phyloP scores from a whole-genome alignment of 2,113 vertebrate species.

The Atrichornis clamosus region DNA sequence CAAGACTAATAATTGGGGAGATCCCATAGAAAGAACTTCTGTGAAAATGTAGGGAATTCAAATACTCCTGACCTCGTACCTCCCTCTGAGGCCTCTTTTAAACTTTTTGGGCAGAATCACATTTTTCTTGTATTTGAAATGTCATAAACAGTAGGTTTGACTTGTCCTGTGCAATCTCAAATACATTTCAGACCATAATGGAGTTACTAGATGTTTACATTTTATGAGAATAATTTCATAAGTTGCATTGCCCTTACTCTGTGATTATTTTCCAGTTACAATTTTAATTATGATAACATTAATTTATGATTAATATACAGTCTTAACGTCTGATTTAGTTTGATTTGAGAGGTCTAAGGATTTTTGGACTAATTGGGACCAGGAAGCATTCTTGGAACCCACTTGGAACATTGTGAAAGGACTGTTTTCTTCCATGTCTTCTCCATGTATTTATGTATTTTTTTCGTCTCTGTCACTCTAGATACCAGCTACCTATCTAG shows the following conservation, averaged over 20 bases:
- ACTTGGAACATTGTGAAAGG: neutral
- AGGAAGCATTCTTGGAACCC: neutral
- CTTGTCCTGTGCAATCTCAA: neutral
- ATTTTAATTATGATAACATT: neutral
- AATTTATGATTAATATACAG: neutral
- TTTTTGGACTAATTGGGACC: neutral
- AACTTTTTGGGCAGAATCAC: neutral
- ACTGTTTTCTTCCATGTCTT: neutral
- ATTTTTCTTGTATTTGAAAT: neutral
- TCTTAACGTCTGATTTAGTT: neutral
- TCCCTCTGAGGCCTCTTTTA: neutral
- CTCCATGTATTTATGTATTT: neutral
- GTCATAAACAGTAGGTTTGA: neutral
- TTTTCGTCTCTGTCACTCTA: neutral
- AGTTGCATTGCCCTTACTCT: neutral
- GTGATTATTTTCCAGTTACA: neutral
- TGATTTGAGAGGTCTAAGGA: neutral
- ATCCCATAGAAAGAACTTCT: neutral
- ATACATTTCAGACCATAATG: neutral
- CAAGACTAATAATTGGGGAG: neutral
- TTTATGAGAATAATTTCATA: neutral
- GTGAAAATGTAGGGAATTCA: neutral
- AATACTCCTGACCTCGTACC: neutral
- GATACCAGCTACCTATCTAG: neutral
- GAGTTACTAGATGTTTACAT: neutral